Evolutionary conservation across 2,113 vertebrate species (phyloP), one percentile per base, ranked within the genome.

Genomic region (Cavia aperea): DNA sequence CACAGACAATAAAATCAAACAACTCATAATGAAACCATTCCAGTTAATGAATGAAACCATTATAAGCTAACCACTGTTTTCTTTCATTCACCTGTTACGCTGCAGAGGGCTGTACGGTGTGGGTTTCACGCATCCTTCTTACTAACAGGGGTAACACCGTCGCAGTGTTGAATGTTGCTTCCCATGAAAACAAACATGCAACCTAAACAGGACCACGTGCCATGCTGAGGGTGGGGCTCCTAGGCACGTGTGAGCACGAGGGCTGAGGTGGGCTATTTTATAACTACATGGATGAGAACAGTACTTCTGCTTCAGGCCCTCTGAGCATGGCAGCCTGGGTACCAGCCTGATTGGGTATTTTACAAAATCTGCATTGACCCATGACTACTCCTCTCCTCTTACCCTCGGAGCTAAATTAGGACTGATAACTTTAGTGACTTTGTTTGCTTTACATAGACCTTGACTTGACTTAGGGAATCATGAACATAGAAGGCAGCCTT

Each of bases 171-270:
- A 31, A 43, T 31, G 7, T 12, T 10, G 79, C n/a, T 33, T 73
- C 29, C n/a, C 49, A 13, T 58, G 79, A 70, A 79, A 19, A 49
- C 5, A 24, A 58, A 68, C 0, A 0, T 11, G 10, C 15, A 9
- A 14, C 58, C 15, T 33, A 2, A 4, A 31, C 58, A 26, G 46
- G 31, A 6, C 26, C 26, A 0, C 0, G 5, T 1, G 6, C 39
- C 8, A 14, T 0, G 10, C 29, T 15, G 24, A n/a, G 1, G n/a
- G 9, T 2, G 5, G 1, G 3, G 14, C 10, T 46, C 56, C 13
- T 21, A 11, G 63, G 11, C 13, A 21, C 21, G 7, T 2, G 1
- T 24, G 39, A 60, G 23, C 60, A 21, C 36, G 3, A 46, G 23
- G 39, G 39, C 23, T 46, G 72, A 23, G n/a, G 11, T 14, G 39